phyloP scores from a whole-genome alignment of 1,140 invertebrate genomes.

The Brachionus koreanus region DNA sequence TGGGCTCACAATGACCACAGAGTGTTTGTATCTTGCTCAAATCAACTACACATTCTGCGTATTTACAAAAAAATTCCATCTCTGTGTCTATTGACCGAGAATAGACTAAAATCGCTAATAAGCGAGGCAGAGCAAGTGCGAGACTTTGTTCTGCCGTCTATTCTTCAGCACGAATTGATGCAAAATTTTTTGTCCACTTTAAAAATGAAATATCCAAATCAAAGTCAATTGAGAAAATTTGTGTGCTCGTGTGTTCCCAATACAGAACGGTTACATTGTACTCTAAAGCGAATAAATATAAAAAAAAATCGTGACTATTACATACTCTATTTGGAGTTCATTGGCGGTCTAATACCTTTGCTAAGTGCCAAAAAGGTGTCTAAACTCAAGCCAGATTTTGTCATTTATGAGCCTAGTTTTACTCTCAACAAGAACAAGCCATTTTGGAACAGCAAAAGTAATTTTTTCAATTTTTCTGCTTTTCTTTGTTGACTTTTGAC shows the following conservation, averaged over 20 bases:
- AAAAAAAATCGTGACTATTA: conserved; percentile 75
- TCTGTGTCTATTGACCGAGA: conserved; percentile 77
- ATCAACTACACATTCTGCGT: conserved; percentile 77
- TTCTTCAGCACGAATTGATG: conserved; percentile 69
- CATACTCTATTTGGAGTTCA: conserved; percentile 86
- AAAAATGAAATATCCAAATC: conserved; percentile 86
- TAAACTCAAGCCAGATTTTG: conserved; percentile 93
- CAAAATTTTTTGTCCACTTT: conserved; percentile 93
- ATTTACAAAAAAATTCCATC: conserved; percentile 78
- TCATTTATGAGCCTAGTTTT: conserved; percentile 74
- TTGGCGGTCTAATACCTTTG: conserved; percentile 89
- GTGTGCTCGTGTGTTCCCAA: conserved; percentile 81
- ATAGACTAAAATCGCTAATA: conserved; percentile 65
- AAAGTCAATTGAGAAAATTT: conserved; percentile 79
- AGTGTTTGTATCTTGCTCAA: conserved; percentile 84
- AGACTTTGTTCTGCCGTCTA: not conserved
- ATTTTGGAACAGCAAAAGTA: not conserved
- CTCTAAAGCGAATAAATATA: conserved; percentile 76
- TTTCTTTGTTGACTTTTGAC: too few species aligned
- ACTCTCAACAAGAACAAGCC: not conserved
- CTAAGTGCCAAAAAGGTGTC: conserved; percentile 90
- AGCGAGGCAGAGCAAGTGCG: conserved; percentile 58
- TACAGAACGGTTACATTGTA: conserved; percentile 82
- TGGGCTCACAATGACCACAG: conserved; percentile 96
- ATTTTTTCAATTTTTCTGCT: not conserved